Conservation (phyloP, 1,140 invertebrate species). For the Leptinotarsa undecemlineata region DNA sequence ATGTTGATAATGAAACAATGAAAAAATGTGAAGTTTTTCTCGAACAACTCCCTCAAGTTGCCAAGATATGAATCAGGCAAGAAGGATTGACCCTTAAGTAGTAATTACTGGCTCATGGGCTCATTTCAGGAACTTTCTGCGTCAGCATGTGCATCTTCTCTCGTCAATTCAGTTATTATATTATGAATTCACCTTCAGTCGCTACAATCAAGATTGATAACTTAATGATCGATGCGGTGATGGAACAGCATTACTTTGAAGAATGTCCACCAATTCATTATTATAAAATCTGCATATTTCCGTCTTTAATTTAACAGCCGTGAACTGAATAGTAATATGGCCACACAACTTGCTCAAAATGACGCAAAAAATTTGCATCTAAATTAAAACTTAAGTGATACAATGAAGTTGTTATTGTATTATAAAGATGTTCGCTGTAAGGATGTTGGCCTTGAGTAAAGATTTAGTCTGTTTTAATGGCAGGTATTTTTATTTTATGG, state of each 20-base stretch:
- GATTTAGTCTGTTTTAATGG: slow-evolving; percentile 15
- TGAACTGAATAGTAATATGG: slow-evolving; percentile 21
- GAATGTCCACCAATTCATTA: slow-evolving; percentile 18
- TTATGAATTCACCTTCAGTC: slow-evolving; percentile 14
- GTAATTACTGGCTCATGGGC: too few species aligned
- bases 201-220: slow-evolving; percentile 20
- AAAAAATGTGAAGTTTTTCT: too few species aligned
- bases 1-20: too few species aligned
- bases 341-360: slow-evolving; percentile 26
- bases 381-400: slow-evolving; percentile 27
- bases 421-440: slow-evolving; percentile 17
- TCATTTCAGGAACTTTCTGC: too few species aligned
- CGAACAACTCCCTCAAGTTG: too few species aligned
- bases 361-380: slow-evolving; percentile 26
- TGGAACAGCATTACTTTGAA: slow-evolving; percentile 11
- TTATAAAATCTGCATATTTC: slow-evolving; percentile 26
- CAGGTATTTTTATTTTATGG: not conserved
- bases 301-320: slow-evolving; percentile 17
- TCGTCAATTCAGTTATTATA: not conserved
- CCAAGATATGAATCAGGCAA: too few species aligned
- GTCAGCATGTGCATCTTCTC: too few species aligned
- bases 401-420: slow-evolving; percentile 21
- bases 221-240: slow-evolving; percentile 21
- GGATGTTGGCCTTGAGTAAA: not conserved
- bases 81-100: too few species aligned